These are phyloP conservation scores for Spheniscus humboldti DNA, from an alignment of 2,797 vertebrate genomes.

Conservation along the genomic window DNA sequence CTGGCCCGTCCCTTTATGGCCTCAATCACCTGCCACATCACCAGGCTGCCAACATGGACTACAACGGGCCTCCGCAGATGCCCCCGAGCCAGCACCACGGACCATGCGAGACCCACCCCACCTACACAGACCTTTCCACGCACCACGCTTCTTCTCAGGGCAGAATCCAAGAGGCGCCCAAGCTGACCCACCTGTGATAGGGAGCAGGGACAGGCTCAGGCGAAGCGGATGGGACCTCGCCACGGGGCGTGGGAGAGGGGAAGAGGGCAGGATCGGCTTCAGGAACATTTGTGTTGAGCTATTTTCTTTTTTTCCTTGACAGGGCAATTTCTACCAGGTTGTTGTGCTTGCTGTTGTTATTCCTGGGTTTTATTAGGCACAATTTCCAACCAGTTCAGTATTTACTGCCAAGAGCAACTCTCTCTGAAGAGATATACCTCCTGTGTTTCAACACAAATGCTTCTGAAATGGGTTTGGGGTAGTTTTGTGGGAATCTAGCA, in stretches of 20 bases:
- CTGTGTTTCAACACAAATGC: neutral
- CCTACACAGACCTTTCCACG: constrained; percentile 92
- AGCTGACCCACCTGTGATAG: constrained; percentile 98
- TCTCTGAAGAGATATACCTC: neutral
- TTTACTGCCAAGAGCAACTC: neutral
- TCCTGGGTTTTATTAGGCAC: neutral
- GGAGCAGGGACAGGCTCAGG: constrained; percentile 60
- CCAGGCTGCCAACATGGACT: constrained; percentile 90
- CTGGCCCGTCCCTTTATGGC: constrained; percentile 92
- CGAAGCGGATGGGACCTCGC: constrained; percentile 53
- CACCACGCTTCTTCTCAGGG: constrained; percentile 95
- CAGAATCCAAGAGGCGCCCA: constrained; percentile 99
- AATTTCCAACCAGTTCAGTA: neutral
- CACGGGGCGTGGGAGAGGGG: constrained; percentile 51
- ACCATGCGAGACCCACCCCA: constrained; percentile 87
- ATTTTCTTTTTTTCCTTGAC: neutral
- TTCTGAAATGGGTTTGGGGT: neutral
- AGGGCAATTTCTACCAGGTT: neutral
- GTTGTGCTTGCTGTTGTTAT: neutral
- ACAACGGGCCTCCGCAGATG: constrained; percentile 86
- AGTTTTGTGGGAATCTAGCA: neutral
- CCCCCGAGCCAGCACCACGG: constrained; percentile 88
- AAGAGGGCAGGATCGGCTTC: neutral
- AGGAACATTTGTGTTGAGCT: constrained; percentile 47
- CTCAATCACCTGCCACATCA: constrained; percentile 92